These are phyloP conservation scores for Antheraea mylitta DNA, from an alignment of 1,140 invertebrate genomes.

Conservation along the genomic window DNA sequence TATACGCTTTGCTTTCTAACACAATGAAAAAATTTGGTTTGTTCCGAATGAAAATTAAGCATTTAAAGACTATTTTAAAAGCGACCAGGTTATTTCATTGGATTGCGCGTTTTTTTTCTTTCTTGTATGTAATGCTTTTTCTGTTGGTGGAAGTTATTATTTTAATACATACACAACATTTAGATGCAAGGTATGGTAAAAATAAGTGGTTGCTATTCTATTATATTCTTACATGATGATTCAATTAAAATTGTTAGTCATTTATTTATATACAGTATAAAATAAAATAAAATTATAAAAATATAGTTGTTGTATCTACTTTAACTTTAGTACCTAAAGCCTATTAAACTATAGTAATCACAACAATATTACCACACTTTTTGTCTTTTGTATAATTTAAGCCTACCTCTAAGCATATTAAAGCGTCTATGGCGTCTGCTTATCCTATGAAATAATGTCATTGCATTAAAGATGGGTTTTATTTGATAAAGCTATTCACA, in stretches of 20 bases:
- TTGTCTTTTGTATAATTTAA: not conserved
- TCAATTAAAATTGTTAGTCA: no score
- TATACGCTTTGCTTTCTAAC: constrained; percentile 44
- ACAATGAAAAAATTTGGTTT: constrained; percentile 1
- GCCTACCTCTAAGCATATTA: not conserved
- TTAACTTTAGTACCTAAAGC: no score
- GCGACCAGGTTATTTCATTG: not conserved
- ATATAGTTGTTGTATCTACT: no score
- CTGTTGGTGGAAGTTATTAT: constrained; percentile 7
- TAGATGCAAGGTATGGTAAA: not conserved
- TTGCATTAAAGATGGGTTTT: not conserved
- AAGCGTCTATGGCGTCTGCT: not conserved
- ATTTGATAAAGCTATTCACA: not conserved
- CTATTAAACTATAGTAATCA: not conserved
- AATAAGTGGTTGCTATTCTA: not conserved
- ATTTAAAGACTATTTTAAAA: not conserved
- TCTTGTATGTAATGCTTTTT: constrained; percentile 7
- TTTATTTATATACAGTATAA: no score
- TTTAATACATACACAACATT: not conserved
- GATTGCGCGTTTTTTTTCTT: constrained; percentile 10
- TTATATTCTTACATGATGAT: no score
- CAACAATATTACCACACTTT: not conserved
- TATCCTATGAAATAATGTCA: not conserved
- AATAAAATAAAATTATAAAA: no score
- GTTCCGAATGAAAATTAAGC: not conserved